Base-by-base conservation (phyloP, 2,113 vertebrate species). In the Ammodytes dubius region DNA sequence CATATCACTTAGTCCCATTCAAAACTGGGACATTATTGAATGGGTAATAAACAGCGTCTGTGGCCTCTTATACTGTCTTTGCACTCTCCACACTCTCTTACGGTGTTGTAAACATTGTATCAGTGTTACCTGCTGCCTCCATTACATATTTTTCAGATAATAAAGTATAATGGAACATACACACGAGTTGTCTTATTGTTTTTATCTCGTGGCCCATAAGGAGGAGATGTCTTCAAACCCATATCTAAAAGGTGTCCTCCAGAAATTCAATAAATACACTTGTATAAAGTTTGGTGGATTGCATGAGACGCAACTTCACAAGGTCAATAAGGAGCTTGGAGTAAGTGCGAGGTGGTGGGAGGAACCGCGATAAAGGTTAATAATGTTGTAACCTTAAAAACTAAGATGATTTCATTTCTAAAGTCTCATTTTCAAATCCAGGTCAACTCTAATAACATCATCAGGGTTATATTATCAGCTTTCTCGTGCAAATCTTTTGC, bases 1-100 rank as follows among this genome's bases (percentile, higher is more conserved):
- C 70, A 67, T 70, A 72, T 76, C 73, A 74, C 46, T 73, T 67
- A 74, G 49, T 58, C 58, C 64, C 72, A 47, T 61, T 87, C 53
- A 80, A 13, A 65, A 63, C 14, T n/a, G 9, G 35, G 74, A 53
- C 2, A 47, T 65, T 77, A 59, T n/a, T 76, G 67, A 74, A 70
- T 67, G 5, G 52, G 13, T 59, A 61, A 52, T 67, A 60, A 82
- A 70, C 50, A 19, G 61, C 45, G 42, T 81, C 27, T 58, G 17
- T 52, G 56, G 64, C 52, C 35, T 60, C 27, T 9, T n/a, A n/a
- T n/a, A n/a, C n/a, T n/a, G n/a, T n/a, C n/a, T 49, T 4, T 35
- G 3, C 14, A 13, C 19, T 19, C 50, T 52, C 52, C 5, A 13
- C 35, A 35, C 37, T 81, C 39, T 49, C 27, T 67, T 13, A 35